A percentile compares a stretch with the other conserved stretches of the same genome.
phyloP scores from a whole-genome alignment of 1,140 invertebrate genomes.

The Sipha flava region DNA sequence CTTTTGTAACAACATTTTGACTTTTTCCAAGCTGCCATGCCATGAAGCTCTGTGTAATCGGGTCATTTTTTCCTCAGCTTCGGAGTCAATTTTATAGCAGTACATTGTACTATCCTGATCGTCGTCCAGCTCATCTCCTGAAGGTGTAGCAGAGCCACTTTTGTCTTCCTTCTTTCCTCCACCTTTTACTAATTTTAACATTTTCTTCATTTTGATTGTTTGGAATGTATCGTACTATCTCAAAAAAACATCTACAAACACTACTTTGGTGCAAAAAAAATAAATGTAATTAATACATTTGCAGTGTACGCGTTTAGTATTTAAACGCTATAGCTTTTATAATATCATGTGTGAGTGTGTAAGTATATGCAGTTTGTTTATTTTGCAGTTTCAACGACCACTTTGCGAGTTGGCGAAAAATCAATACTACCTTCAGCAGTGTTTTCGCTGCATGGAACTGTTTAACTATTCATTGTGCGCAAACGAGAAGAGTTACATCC shows the following conservation, averaged over 20 bases:
- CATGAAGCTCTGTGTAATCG: constrained; percentile 42
- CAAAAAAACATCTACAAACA: neutral
- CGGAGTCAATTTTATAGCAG: constrained; percentile 38
- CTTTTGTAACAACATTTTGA: constrained; percentile 39
- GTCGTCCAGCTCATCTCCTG: constrained; percentile 38
- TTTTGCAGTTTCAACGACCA: neutral
- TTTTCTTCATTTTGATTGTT: constrained; percentile 40
- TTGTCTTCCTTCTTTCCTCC: constrained; percentile 38
- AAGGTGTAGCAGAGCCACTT: constrained; percentile 36
- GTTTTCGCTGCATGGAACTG: too few relatives aligned
- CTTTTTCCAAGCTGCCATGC: constrained; percentile 39
- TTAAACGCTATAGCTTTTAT: neutral
- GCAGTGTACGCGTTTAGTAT: neutral
- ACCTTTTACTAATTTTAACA: constrained; percentile 43
- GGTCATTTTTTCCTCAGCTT: constrained; percentile 41
- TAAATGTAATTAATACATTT: neutral
- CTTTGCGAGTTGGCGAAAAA: neutral
- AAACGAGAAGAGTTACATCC: too few relatives aligned
- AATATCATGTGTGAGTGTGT: too few relatives aligned
- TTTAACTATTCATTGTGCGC: too few relatives aligned
- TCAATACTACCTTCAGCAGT: neutral
- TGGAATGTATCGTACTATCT: neutral
- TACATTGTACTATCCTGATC: constrained; percentile 35
- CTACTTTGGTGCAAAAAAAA: neutral
- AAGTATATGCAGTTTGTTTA: neutral